phyloP scores from a whole-genome alignment of 1,140 invertebrate genomes.

The Dryas iulia region DNA sequence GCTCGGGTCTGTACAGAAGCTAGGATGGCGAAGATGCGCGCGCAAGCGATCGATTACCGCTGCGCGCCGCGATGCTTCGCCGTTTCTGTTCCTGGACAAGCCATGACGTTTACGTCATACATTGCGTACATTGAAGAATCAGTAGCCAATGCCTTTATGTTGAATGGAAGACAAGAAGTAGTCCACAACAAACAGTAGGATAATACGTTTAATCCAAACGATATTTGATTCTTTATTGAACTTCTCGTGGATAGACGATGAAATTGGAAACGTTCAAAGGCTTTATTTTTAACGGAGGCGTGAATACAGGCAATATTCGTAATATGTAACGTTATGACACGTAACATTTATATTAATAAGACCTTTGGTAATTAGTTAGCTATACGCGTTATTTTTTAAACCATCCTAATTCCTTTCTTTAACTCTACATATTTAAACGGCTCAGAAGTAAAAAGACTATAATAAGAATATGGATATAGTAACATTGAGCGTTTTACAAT shows the following conservation, averaged over 20 bases:
- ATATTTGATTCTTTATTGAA: neutral
- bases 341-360: neutral
- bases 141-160: slow-evolving; percentile 26
- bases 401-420: too few species aligned
- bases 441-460: too few species aligned
- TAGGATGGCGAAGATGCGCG: slow-evolving; percentile 68
- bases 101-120: slow-evolving; percentile 71
- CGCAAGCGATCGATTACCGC: slow-evolving; percentile 73
- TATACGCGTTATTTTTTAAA: too few species aligned
- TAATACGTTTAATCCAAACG: neutral
- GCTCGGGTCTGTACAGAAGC: slow-evolving; percentile 51
- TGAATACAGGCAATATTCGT: neutral
- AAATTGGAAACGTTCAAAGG: neutral
- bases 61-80: slow-evolving; percentile 62
- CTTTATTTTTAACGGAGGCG: neutral
- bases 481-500: too few species aligned
- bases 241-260: neutral
- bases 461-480: too few species aligned
- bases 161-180: slow-evolving; percentile 38
- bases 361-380: neutral
- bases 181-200: slow-evolving; percentile 17
- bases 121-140: slow-evolving; percentile 71
- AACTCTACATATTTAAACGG: too few species aligned
- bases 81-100: slow-evolving; percentile 49
- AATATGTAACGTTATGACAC: neutral